Base-by-base conservation (phyloP, 2,113 vertebrate genomes). In the Panurus biarmicus region DNA sequence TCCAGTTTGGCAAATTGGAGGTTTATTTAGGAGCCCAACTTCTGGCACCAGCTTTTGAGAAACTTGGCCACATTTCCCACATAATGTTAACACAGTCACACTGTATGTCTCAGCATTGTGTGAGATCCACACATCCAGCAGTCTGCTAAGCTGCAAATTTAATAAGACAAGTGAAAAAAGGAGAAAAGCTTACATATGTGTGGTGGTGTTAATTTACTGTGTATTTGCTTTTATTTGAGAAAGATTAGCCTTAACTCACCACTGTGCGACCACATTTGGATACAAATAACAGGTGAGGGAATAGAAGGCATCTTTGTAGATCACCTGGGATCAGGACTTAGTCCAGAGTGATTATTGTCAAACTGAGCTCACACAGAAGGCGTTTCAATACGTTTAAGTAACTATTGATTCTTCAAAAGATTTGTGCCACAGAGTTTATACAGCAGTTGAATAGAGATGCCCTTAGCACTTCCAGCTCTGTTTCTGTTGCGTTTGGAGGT, bases 141-240 rank as follows among this genome's bases (percentile, higher is more conserved):
- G 60, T 89, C 74, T 66, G 50, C 76, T 95, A 81, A 95, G 70
- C 64, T 94, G 79, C 22, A 96, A 93, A 96, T 86, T 95, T 94
- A 91, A 65, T 90, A 95, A 89, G 50, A 87, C 38, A 88, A 81
- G 45, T 3, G 11, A 85, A 90, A 85, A 74, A 53, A 57, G 25
- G 33, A 78, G 35, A 69, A 61, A 94, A 79, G 7, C 25, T 57
- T 76, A 47, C 10, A 10, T 77, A n/a, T 44, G 19, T 48, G 22
- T 6, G 6, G 24, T 76, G 26, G 57, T 82, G 50, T 60, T 90
- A 82, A 57, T 26, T 76, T 80, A 58, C 35, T 47, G 33, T 61
- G 2, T 71, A 73, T 90, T 95, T 85, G 19, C 36, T 88, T 93
- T 80, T 90, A 78, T 51, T 64, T 91, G 62, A 87, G 42, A 85